Conservation (phyloP, 2,113 vertebrate species). For the Hippocampus abdominalis region DNA sequence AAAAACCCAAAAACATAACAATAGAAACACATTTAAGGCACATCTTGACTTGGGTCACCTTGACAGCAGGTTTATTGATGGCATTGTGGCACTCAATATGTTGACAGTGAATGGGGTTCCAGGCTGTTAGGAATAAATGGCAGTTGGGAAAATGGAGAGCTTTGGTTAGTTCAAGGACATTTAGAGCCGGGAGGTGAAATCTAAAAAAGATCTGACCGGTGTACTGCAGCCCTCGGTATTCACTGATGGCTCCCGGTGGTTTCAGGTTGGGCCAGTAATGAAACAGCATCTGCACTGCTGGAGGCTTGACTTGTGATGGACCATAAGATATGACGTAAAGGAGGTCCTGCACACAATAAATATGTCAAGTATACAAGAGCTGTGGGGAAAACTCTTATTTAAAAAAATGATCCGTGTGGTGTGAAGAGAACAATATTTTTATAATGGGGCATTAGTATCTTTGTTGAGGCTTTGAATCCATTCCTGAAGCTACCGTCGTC, state of each 20-base stretch:
- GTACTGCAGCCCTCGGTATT: conserved; percentile 97
- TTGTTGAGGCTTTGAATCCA: not conserved
- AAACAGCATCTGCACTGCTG: conserved; percentile 98
- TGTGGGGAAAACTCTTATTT: not conserved
- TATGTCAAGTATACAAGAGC: not conserved
- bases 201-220: conserved; percentile 79
- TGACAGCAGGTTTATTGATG: conserved; percentile 99
- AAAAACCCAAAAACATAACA: no score
- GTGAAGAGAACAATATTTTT: not conserved
- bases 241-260: conserved; percentile 96
- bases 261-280: conserved; percentile 99
- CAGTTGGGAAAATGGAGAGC: conserved; percentile 4
- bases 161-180: conserved; percentile 23
- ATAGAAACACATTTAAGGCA: conserved; percentile 4
- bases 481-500: not conserved
- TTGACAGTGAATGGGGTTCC: conserved; percentile 99
- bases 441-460: not conserved
- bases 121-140: conserved; percentile 77
- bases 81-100: conserved; percentile 98
- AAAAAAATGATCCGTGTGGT: not conserved
- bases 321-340: conserved; percentile 98
- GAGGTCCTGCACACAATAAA: conserved; percentile 80
- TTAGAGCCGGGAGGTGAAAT: conserved; percentile 6
- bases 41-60: conserved; percentile 75
- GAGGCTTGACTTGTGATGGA: conserved; percentile 97